Base-by-base conservation (phyloP, 2,113 vertebrate genomes). In the Sander vitreus region DNA sequence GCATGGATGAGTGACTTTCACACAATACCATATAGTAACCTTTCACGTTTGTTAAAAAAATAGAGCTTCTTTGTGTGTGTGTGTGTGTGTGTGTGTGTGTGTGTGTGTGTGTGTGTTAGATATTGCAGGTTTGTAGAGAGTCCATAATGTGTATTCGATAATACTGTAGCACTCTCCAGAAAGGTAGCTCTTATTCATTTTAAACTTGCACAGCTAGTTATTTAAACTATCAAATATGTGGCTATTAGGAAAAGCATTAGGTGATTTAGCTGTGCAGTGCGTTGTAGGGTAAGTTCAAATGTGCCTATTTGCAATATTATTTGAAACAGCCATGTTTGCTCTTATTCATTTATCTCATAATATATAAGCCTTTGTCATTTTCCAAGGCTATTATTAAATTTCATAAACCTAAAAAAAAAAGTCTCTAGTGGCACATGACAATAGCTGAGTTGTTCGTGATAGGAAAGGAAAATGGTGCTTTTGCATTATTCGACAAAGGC, bases 221-320 rank as follows among this genome's bases (percentile, higher is more conserved):
- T 86, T 85, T 54, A 80, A 60, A 25, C 50, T 69, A 48, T 89
- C 47, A 78, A 88, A 83, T 66, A 33, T 80, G 70, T 43, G 11
- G 25, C 64, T 77, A 53, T 83, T 86, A 60, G 67, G 63, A 45
- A 55, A 80, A 69, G 58, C 57, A 62, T 80, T 66, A 81, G 33
- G 50, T 82, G 80, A 89, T 84, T n/a, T n/a, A n/a, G n/a, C n/a
- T 59, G 69, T 63, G 65, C 58, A 59, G 27, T 51, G 67, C 8
- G 0, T 81, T 48, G 54, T 33, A 65, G 68, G 45, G 33, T 15
- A 69, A 33, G 59, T 81, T 80, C 78, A 75, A 86, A 82, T 76
- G 48, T 27, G 58, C 80, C 57, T 79, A 5, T 54, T 81, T 50
- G 51, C 33, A 25, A 57, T n/a, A 65, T 59, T 63, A 82, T 78